Base-by-base conservation (phyloP, 2,888 invertebrate genomes). In the Pherbina coryleti region DNA sequence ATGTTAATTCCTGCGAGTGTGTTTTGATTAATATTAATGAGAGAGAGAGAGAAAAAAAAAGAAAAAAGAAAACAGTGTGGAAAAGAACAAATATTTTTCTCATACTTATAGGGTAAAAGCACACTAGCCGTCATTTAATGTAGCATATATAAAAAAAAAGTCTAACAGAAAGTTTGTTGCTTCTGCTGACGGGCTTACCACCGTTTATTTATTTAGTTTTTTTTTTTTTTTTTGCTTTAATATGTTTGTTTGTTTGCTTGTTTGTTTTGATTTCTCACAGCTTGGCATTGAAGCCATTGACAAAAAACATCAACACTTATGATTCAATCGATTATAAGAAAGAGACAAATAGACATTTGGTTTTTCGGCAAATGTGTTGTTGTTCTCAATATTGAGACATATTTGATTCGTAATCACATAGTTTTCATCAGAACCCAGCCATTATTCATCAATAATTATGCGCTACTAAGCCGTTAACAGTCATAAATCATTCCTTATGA, bases 1-100 rank as follows among this genome's bases (percentile, higher is more conserved):
- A 79, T 79, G 78, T 76, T 76, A 78, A 78, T 79, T 78, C 74
- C 75, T 73, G 55, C 74, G 71, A 79, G 76, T 76, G 66, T 55
- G 74, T 60, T 73, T 66, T 64, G 51, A 74, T 74, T 53, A 72
- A 72, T 72, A 72, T 72, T 72, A 72, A 72, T 72, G 72, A 25
- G 25, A 4, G 22, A 67, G 8, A 9, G 9, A 22, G 5, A 25
- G 5, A 9, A 19, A 25, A 14, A 25, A 14, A 25, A 60, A 2
- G 2, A 3, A 62, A 19, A 37, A 67, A 28, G 37, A 53, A 72
- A 72, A 71, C 62, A 37, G 11, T 69, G 25, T 17, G 31, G n/a
- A n/a, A 51, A 1, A 28, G 22, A 11, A 14, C 3, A 22, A 57
- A 51, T 3, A 17, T 14, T 5, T n/a, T 7, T 5, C 9, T 14